A percentile compares a stretch with the other conserved stretches of the same genome.
Conservation (phyloP, 2,113 vertebrate genomes). For the Prolemur simus region DNA sequence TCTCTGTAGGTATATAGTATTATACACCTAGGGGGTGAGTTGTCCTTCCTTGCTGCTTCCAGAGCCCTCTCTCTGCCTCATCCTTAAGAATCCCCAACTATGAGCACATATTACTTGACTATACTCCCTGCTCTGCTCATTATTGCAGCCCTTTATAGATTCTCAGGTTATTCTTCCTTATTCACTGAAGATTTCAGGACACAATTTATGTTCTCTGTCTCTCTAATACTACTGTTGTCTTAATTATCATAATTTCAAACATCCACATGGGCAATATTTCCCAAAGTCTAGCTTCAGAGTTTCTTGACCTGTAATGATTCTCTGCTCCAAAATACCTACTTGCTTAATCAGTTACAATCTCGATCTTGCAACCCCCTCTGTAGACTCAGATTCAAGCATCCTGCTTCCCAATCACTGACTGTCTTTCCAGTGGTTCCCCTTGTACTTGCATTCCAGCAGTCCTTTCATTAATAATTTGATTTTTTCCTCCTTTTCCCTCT, state of each 20-base stretch:
- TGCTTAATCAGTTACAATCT: background rate
- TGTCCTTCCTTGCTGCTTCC: background rate
- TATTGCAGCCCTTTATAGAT: background rate
- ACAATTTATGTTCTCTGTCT: background rate
- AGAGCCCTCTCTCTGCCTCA: background rate
- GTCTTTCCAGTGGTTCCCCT: background rate
- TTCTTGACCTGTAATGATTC: background rate
- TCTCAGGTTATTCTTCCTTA: background rate
- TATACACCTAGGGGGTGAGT: background rate
- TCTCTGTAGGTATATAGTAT: background rate
- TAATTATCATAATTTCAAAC: background rate
- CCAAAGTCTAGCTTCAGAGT: background rate
- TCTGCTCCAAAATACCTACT: background rate
- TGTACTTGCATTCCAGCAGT: background rate
- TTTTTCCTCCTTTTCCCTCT: background rate
- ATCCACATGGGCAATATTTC: background rate
- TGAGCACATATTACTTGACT: background rate
- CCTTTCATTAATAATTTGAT: background rate
- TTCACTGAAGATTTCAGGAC: background rate
- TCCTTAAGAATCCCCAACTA: background rate
- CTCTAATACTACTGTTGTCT: background rate
- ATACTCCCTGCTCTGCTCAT: background rate
- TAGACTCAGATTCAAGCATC: background rate
- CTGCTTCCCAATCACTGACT: background rate
- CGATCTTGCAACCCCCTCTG: background rate